These are phyloP conservation scores for Drosophila malerkotliana DNA, from an alignment of 1,140 invertebrate genomes.

Conservation along the genomic window DNA sequence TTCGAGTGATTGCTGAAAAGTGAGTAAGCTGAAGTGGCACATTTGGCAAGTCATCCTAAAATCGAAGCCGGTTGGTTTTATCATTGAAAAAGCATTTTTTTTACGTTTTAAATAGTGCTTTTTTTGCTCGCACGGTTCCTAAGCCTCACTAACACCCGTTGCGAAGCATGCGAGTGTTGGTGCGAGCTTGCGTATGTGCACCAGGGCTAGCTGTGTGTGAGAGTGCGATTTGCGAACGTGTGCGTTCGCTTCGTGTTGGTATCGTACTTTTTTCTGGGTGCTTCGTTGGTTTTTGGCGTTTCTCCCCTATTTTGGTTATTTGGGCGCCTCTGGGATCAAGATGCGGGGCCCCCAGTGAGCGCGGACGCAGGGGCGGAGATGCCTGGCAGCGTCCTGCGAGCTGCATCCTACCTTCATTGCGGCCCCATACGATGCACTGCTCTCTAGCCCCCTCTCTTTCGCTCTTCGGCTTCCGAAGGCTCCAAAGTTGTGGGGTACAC, in stretches of 20 bases:
- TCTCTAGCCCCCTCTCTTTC: slow-evolving; percentile 1
- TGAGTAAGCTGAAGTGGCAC: slow-evolving; percentile 5
- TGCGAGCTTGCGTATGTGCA: background rate
- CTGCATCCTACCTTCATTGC: background rate
- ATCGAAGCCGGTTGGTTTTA: background rate
- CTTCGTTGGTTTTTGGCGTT: slow-evolving; percentile 7
- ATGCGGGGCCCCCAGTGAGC: background rate
- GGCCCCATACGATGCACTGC: background rate
- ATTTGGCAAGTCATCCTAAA: background rate
- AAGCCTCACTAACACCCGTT: slow-evolving; percentile 20
- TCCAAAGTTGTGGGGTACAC: background rate
- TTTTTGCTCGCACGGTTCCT: slow-evolving; percentile 12
- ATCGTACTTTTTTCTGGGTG: slow-evolving; percentile 21
- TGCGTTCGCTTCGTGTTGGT: slow-evolving; percentile 23
- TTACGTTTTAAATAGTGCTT: background rate
- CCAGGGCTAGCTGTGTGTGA: background rate
- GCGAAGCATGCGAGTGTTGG: slow-evolving; percentile 3
- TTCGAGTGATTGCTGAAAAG: slow-evolving; percentile 22
- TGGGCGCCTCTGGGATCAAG: slow-evolving; percentile 1
- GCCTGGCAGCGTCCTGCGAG: background rate
- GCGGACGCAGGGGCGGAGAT: background rate
- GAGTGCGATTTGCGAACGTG: background rate
- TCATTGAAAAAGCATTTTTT: background rate
- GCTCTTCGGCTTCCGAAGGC: slow-evolving; percentile 1
- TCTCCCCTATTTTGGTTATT: background rate